Conservation (phyloP, 1,140 invertebrate species). For the Drosophila navojoa region DNA sequence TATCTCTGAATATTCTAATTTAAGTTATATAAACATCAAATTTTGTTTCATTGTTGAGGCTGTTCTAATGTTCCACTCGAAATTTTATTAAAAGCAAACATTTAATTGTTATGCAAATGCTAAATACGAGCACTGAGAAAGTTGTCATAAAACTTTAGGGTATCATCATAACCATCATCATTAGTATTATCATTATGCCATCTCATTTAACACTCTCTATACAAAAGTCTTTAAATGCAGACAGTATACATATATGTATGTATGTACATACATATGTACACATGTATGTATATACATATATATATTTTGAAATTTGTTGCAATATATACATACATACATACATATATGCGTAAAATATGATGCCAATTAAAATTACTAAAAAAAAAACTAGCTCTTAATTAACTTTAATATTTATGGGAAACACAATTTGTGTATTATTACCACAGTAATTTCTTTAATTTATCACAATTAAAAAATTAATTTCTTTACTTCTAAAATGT, state of each 20-base stretch:
- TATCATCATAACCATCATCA: slow-evolving; percentile 7
- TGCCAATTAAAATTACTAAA: too few relatives aligned
- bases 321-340: too few relatives aligned
- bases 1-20: slow-evolving; percentile 55
- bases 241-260: too few relatives aligned
- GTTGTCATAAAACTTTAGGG: slow-evolving; percentile 42
- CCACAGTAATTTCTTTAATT: too few relatives aligned
- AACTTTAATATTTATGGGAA: too few relatives aligned
- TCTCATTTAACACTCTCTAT: slow-evolving; percentile 34
- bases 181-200: slow-evolving; percentile 31
- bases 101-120: slow-evolving; percentile 68
- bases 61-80: slow-evolving; percentile 3
- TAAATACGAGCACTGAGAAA: slow-evolving; percentile 56
- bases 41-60: background rate
- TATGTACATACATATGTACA: too few relatives aligned
- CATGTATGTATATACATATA: background rate
- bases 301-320: background rate
- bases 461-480: too few relatives aligned
- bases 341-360: too few relatives aligned
- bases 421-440: too few relatives aligned
- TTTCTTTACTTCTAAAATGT: too few relatives aligned
- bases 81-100: slow-evolving; percentile 29
- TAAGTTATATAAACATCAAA: slow-evolving; percentile 25
- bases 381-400: too few relatives aligned
- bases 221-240: background rate